phyloP scores from a whole-genome alignment of 2,113 vertebrate species.

The Corythornis cristatus region DNA sequence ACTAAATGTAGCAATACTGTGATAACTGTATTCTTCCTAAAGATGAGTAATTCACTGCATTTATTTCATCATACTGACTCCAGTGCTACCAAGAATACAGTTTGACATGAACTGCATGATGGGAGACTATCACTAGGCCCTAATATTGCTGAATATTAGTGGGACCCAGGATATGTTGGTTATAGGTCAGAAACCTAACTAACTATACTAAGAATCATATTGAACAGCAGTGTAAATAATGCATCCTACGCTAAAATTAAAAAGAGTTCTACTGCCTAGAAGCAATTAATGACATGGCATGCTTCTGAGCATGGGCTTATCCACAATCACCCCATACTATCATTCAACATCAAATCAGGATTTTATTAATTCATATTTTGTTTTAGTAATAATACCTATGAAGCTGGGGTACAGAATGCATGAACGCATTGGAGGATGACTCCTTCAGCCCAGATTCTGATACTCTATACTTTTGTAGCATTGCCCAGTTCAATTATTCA shows the following conservation, averaged over 20 bases:
- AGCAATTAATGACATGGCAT: neutral
- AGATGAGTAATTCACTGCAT: neutral
- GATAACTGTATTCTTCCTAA: neutral
- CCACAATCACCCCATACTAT: neutral
- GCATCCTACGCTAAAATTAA: neutral
- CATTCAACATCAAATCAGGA: neutral
- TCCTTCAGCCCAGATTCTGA: neutral
- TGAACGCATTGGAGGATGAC: neutral
- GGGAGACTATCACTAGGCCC: neutral
- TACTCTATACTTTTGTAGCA: neutral
- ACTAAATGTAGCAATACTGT: neutral
- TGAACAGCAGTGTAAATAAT: neutral
- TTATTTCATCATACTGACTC: constrained; percentile 1
- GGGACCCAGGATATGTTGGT: neutral
- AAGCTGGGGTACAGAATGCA: neutral
- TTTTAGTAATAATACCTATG: neutral
- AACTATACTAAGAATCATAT: neutral
- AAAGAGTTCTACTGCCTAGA: neutral
- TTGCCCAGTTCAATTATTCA: neutral
- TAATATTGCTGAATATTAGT: neutral
- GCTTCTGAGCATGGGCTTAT: neutral
- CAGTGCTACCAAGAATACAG: neutral
- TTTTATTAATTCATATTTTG: neutral
- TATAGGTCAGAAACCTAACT: neutral
- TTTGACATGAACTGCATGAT: neutral